Evolutionary conservation across 2,888 invertebrate genomes (phyloP).

Genomic region (Gnatocerus cornutus): DNA sequence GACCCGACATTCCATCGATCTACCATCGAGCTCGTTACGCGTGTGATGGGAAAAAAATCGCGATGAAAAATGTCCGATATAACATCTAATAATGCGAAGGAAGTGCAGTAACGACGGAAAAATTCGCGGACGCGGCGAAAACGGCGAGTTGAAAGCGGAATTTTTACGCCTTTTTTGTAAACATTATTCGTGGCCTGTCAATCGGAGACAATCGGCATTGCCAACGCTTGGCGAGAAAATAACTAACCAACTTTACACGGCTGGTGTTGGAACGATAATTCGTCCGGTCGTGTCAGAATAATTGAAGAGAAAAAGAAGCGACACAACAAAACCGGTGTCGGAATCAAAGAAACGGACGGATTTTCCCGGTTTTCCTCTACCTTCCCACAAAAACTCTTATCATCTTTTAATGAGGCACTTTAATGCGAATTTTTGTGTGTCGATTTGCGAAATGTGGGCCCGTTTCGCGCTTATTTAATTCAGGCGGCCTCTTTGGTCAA

Average conservation of each 20-base stretch:
- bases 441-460: conserved; percentile 31
- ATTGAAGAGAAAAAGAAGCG: conserved; percentile 55
- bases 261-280: conserved; percentile 69
- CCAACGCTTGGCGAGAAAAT: conserved; percentile 68
- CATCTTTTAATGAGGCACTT: conserved; percentile 39
- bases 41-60: conserved; percentile 16
- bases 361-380: background rate
- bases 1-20: conserved; percentile 43
- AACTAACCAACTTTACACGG: conserved; percentile 71
- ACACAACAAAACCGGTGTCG: conserved; percentile 10
- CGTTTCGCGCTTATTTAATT: conserved; percentile 37
- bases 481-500: conserved; percentile 45
- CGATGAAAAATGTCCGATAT: conserved; percentile 28
- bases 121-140: conserved; percentile 29
- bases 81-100: conserved; percentile 20
- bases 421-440: conserved; percentile 26
- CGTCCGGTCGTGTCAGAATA: conserved; percentile 66
- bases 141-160: conserved; percentile 48
- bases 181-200: conserved; percentile 65
- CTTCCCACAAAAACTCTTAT: conserved; percentile 4
- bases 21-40: conserved; percentile 37
- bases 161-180: conserved; percentile 59
- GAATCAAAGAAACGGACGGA: background rate
- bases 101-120: conserved; percentile 26
- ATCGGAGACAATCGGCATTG: conserved; percentile 65